phyloP scores from a whole-genome alignment of 2,888 invertebrate species.

The Aelia acuminata region DNA sequence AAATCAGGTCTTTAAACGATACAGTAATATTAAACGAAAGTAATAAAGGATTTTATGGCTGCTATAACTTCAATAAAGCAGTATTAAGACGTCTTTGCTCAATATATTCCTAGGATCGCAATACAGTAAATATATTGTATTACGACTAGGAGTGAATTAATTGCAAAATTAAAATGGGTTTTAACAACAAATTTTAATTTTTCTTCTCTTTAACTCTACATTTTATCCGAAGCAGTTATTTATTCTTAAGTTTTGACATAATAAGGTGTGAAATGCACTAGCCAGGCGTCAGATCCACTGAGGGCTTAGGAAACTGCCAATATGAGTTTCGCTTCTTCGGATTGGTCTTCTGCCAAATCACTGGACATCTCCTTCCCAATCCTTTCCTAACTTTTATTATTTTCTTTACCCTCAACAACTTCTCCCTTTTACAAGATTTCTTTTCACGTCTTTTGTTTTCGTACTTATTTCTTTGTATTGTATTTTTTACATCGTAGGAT shows the following conservation, averaged over 20 bases:
- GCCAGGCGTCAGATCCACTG: neutral
- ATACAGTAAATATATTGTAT: neutral
- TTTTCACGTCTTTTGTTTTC: neutral
- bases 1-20: neutral
- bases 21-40: neutral
- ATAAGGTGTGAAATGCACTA: neutral
- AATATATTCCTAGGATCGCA: neutral
- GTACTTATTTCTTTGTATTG: too few species aligned
- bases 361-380: neutral
- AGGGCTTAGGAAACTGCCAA: neutral
- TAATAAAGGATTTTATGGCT: neutral
- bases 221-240: neutral
- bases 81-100: neutral
- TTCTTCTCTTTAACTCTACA: neutral
- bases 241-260: neutral
- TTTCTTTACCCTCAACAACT: neutral
- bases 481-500: too few species aligned
- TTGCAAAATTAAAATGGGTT: neutral
- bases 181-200: neutral
- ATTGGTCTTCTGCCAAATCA: conserved; percentile 56
- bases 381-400: conserved; percentile 14
- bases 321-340: conserved; percentile 35
- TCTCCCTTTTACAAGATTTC: neutral
- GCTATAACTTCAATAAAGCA: neutral
- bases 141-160: neutral